phyloP scores from a whole-genome alignment of 53 echinoderm and acorn worm species.

The Luidia sarsii region DNA sequence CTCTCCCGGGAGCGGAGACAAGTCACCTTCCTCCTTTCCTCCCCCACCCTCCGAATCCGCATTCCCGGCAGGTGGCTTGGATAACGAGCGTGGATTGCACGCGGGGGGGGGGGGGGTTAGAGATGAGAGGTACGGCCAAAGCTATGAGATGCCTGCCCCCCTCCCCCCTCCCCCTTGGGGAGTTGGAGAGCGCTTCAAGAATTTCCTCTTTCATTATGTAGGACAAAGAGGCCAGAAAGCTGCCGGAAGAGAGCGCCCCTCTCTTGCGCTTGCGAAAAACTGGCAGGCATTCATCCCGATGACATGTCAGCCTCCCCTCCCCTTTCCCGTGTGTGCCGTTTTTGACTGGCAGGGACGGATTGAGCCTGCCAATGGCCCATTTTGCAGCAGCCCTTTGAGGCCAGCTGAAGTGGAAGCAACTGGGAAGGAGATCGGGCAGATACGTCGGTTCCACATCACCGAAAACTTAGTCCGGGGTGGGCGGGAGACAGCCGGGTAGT shows the following conservation, averaged over 20 bases:
- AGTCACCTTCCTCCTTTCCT: slow-evolving; percentile 20
- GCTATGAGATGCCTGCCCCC: too few species aligned
- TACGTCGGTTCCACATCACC: not conserved
- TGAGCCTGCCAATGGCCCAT: not conserved
- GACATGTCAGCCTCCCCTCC: too few species aligned
- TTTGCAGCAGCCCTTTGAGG: slow-evolving; percentile 8
- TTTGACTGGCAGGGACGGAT: not conserved
- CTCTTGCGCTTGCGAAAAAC: too few species aligned
- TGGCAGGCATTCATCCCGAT: too few species aligned
- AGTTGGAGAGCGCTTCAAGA: not conserved
- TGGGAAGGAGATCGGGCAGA: not conserved
- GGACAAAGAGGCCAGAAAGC: slow-evolving; percentile 30
- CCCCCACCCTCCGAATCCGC: too few species aligned
- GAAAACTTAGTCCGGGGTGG: too few species aligned
- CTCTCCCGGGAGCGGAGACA: slow-evolving; percentile 39
- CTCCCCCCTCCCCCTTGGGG: too few species aligned
- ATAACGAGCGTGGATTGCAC: slow-evolving; percentile 13
- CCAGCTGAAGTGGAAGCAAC: slow-evolving; percentile 21
- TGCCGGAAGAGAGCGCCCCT: too few species aligned
- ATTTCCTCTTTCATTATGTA: not conserved
- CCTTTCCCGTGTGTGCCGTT: not conserved
- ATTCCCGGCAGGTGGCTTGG: slow-evolving; percentile 31
- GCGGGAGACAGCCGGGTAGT: too few species aligned
- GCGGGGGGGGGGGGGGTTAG: not conserved
- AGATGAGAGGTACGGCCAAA: too few species aligned